These are phyloP conservation scores for Seira sanloemensis DNA, from an alignment of 2,888 invertebrate species.

Conservation along the genomic window DNA sequence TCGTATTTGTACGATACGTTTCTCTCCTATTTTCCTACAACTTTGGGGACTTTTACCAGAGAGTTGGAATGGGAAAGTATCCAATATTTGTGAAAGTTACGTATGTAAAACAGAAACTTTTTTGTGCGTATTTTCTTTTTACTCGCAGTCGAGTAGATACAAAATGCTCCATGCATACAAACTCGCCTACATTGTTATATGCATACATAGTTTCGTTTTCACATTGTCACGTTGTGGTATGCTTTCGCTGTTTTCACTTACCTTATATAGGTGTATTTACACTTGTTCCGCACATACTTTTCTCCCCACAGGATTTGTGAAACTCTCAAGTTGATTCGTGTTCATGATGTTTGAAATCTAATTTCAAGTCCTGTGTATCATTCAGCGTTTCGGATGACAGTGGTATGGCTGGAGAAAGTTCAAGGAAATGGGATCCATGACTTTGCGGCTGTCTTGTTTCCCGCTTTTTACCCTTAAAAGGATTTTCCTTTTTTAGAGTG, in stretches of 20 bases:
- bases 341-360: conserved; percentile 19
- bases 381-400: not conserved
- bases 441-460: conserved; percentile 21
- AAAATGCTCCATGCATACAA: not conserved
- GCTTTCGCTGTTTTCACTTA: not conserved
- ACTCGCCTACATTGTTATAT: no score
- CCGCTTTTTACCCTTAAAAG: conserved; percentile 3
- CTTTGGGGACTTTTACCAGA: no score
- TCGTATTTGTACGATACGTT: not conserved
- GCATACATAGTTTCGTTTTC: no score
- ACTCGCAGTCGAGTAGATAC: not conserved
- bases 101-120: not conserved
- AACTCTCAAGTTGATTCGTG: not conserved
- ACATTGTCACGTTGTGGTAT: not conserved
- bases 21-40: no score
- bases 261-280: not conserved
- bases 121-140: not conserved
- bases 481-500: not conserved
- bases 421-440: conserved; percentile 11
- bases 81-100: no score
- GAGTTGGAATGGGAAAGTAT: no score
- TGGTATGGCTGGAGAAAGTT: not conserved
- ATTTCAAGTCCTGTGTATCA: not conserved
- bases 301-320: not conserved
- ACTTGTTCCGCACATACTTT: not conserved